Evolutionary conservation across 2,797 vertebrate species (phyloP).

Genomic region (Poeciliopsis presidionis): DNA sequence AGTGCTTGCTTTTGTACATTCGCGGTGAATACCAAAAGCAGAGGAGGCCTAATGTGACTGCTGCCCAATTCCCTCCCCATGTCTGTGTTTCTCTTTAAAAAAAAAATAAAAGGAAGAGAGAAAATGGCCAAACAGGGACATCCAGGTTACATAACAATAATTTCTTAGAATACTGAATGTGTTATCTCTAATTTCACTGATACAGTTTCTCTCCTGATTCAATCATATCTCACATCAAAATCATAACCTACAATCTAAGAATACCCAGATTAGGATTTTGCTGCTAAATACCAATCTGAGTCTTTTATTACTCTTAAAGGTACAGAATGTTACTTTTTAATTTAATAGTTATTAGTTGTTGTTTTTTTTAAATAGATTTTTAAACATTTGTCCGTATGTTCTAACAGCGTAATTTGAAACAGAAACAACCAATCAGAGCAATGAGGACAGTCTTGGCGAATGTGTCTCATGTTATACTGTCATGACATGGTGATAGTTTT

Average conservation of each 20-base stretch:
- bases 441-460: too few relatives aligned
- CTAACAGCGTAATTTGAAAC: not conserved
- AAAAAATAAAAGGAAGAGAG: too few relatives aligned
- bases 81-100: not conserved
- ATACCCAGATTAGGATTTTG: not conserved
- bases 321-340: too few relatives aligned
- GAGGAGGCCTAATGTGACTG: not conserved
- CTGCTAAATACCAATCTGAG: not conserved
- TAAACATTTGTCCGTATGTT: not conserved
- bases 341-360: too few relatives aligned
- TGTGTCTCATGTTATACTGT: too few relatives aligned
- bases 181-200: not conserved
- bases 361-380: too few relatives aligned
- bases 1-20: constrained; percentile 23
- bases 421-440: too few relatives aligned
- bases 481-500: too few relatives aligned
- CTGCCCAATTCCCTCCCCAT: not conserved
- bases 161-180: not conserved
- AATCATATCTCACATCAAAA: not conserved
- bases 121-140: not conserved
- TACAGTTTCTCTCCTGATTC: not conserved
- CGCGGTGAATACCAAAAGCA: constrained; percentile 7
- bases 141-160: not conserved
- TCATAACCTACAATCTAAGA: not conserved
- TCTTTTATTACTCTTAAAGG: not conserved